Conservation (phyloP, 2,113 vertebrate species). For the Heptranchias perlo region DNA sequence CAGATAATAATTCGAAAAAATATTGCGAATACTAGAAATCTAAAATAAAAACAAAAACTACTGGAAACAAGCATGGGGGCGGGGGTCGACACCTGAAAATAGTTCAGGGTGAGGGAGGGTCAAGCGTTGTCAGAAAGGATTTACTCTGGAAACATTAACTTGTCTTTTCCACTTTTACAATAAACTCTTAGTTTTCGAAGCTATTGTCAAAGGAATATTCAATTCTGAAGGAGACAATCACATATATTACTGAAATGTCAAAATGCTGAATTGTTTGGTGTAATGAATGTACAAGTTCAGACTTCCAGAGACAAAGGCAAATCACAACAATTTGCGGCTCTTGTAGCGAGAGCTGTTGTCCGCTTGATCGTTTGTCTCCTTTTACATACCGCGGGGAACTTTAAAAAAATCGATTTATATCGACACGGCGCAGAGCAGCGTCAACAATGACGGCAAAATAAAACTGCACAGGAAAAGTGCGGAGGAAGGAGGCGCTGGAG, state of each 20-base stretch:
- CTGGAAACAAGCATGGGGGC: background rate
- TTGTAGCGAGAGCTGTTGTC: background rate
- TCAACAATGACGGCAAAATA: background rate
- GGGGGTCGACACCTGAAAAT: background rate
- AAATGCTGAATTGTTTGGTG: background rate
- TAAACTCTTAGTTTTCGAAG: too few species aligned
- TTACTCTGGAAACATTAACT: background rate
- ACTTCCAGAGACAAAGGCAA: background rate
- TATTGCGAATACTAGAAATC: background rate
- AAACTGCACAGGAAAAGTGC: background rate
- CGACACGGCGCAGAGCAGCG: background rate
- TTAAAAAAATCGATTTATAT: background rate
- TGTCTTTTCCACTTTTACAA: background rate
- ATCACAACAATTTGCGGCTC: background rate
- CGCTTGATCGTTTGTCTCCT: background rate
- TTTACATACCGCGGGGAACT: background rate
- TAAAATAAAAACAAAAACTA: background rate
- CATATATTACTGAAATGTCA: background rate
- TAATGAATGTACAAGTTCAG: background rate
- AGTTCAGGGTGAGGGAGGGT: background rate
- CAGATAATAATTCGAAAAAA: background rate
- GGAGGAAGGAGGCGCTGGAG: background rate
- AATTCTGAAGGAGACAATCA: background rate
- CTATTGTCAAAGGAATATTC: background rate
- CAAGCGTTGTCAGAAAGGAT: background rate